Percentiles rank a stretch among this genome's conserved stretches.
Evolutionary conservation across 2,888 invertebrate genomes (phyloP).

Genomic region (Calameuta pallipes): DNA sequence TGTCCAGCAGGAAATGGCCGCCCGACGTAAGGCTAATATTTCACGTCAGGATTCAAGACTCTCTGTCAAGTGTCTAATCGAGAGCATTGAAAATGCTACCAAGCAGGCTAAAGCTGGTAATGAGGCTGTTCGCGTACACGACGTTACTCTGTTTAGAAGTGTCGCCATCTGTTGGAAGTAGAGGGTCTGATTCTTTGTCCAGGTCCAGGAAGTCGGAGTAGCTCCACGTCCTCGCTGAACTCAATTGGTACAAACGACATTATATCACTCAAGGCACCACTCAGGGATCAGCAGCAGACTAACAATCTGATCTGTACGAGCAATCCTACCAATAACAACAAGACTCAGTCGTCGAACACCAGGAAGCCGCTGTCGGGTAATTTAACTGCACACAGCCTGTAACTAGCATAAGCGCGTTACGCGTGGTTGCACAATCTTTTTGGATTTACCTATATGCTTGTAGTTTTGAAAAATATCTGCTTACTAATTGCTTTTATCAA

Average conservation of each 20-base stretch:
- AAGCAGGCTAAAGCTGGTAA: constrained; percentile 76
- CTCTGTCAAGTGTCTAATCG: constrained; percentile 91
- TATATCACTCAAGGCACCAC: constrained; percentile 57
- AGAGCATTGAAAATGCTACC: constrained; percentile 89
- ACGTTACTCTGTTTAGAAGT: not conserved
- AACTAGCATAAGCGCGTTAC: not conserved
- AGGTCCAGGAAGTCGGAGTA: constrained; percentile 73
- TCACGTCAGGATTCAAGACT: constrained; percentile 80
- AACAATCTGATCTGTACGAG: constrained; percentile 60
- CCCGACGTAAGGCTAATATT: constrained; percentile 70
- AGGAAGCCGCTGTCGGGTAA: constrained; percentile 59
- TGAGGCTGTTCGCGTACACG: constrained; percentile 13
- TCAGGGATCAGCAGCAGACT: constrained; percentile 62
- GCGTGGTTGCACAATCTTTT: not conserved
- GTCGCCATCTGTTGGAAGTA: not conserved
- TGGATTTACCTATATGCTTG: not conserved
- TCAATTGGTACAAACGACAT: constrained; percentile 61
- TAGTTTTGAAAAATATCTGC: not conserved
- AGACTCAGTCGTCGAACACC: constrained; percentile 53
- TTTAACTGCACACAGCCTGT: not conserved
- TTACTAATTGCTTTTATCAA: not conserved
- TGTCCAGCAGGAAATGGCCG: constrained; percentile 71
- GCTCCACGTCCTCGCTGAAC: constrained; percentile 71
- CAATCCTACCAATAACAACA: constrained; percentile 57
- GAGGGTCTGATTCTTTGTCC: constrained; percentile 14